phyloP scores from a whole-genome alignment of 2,797 vertebrate species.

The Remorina albescens region DNA sequence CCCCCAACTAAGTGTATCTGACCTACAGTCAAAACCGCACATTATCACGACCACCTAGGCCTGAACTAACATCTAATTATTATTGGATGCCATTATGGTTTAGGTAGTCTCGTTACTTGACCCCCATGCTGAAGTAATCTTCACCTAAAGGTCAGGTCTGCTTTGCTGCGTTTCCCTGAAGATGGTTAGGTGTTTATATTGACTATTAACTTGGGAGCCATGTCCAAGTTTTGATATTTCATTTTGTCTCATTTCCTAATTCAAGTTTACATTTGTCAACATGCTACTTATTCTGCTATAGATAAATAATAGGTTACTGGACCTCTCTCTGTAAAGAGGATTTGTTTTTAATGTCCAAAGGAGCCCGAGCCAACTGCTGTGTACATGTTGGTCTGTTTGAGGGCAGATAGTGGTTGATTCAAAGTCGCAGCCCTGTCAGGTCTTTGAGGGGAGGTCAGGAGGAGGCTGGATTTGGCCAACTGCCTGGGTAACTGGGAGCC shows the following conservation, averaged over 20 bases:
- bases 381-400: slow-evolving; percentile 42
- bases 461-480: slow-evolving; percentile 41
- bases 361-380: slow-evolving; percentile 21
- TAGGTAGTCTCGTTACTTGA: slow-evolving; percentile 30
- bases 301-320: slow-evolving; percentile 20
- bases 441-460: slow-evolving; percentile 41
- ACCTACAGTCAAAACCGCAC: slow-evolving; percentile 42
- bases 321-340: neutral
- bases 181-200: neutral
- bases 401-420: slow-evolving; percentile 55
- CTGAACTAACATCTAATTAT: slow-evolving; percentile 22
- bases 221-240: neutral
- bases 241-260: neutral
- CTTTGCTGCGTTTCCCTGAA: slow-evolving; percentile 11
- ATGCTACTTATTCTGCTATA: neutral
- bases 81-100: slow-evolving; percentile 23
- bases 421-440: slow-evolving; percentile 50
- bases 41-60: slow-evolving; percentile 46
- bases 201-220: neutral
- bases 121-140: slow-evolving; percentile 46
- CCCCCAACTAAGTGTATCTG: slow-evolving; percentile 38
- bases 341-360: slow-evolving; percentile 45
- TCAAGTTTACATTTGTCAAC: neutral
- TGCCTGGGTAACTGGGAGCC: slow-evolving; percentile 26
- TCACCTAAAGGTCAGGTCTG: slow-evolving; percentile 55